Evolutionary conservation across 2,797 vertebrate genomes (phyloP).

Genomic region (Xyrichtys novacula): DNA sequence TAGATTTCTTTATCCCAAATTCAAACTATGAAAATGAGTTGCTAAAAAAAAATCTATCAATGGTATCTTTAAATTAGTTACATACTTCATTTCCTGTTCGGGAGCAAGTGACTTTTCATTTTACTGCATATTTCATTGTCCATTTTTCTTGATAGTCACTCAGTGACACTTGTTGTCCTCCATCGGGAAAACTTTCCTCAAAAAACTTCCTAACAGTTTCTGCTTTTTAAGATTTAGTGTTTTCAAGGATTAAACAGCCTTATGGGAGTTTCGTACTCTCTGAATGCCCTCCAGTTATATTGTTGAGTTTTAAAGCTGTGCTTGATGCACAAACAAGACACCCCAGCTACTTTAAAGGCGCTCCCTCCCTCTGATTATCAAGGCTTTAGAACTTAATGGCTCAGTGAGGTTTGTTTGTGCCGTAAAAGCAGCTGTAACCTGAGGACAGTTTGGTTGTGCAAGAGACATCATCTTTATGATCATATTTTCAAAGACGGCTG

Average conservation of each 20-base stretch:
- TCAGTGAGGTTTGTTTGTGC: conserved; percentile 56
- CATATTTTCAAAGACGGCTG: conserved; percentile 63
- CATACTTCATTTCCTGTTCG: no score
- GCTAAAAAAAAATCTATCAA: no score
- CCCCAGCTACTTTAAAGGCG: conserved; percentile 44
- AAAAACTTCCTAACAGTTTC: not conserved
- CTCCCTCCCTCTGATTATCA: conserved; percentile 52
- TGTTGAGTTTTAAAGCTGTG: conserved; percentile 34
- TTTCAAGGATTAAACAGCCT: not conserved
- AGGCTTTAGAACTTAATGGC: conserved; percentile 49
- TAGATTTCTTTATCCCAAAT: no score
- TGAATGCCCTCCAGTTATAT: conserved; percentile 25
- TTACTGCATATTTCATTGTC: not conserved
- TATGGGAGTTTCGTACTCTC: conserved; percentile 1
- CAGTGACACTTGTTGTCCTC: no score
- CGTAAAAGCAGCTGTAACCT: conserved; percentile 66
- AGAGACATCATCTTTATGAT: conserved; percentile 69
- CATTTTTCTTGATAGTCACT: no score
- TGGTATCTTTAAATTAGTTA: no score
- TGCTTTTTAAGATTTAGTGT: not conserved
- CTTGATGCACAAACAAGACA: conserved; percentile 58
- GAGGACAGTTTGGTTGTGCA: conserved; percentile 50
- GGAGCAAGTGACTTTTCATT: no score
- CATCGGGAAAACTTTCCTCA: not conserved
- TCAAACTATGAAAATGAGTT: no score